phyloP scores from a whole-genome alignment of 1,140 invertebrate species.

The Popillia japonica region DNA sequence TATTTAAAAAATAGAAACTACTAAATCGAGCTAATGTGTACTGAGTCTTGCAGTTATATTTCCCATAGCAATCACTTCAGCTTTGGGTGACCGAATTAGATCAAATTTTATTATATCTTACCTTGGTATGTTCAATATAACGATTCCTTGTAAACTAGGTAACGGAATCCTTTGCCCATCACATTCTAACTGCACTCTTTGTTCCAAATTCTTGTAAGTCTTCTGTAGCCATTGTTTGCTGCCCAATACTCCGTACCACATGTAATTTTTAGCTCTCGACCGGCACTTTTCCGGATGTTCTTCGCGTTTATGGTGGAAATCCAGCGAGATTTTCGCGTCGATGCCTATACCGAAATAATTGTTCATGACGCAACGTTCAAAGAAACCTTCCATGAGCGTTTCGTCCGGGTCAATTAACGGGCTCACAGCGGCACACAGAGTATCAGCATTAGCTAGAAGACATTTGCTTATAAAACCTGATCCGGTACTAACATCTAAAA shows the following conservation, averaged over 20 bases:
- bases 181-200: slow-evolving; percentile 91
- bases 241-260: slow-evolving; percentile 97
- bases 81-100: too few species aligned
- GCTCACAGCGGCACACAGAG: slow-evolving; percentile 92
- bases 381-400: slow-evolving; percentile 88
- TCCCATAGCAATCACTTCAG: too few species aligned
- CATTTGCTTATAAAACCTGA: slow-evolving; percentile 89
- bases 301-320: slow-evolving; percentile 97
- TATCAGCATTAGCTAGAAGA: slow-evolving; percentile 94
- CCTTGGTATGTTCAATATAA: slow-evolving; percentile 96
- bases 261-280: slow-evolving; percentile 93
- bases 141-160: slow-evolving; percentile 94
- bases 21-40: not conserved
- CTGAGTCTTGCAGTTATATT: too few species aligned
- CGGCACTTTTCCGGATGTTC: slow-evolving; percentile 98
- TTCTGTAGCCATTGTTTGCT: slow-evolving; percentile 90
- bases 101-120: too few species aligned
- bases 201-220: slow-evolving; percentile 96
- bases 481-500: slow-evolving; percentile 69
- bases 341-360: slow-evolving; percentile 99
- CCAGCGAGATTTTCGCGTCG: slow-evolving; percentile 97
- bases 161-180: slow-evolving; percentile 91
- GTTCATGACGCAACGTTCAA: slow-evolving; percentile 97
- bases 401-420: slow-evolving; percentile 93
- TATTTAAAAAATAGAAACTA: not conserved